Percentiles rank a stretch among this genome's conserved stretches.
Conservation (phyloP, 2,113 vertebrate genomes). For the Scatophagus argus region DNA sequence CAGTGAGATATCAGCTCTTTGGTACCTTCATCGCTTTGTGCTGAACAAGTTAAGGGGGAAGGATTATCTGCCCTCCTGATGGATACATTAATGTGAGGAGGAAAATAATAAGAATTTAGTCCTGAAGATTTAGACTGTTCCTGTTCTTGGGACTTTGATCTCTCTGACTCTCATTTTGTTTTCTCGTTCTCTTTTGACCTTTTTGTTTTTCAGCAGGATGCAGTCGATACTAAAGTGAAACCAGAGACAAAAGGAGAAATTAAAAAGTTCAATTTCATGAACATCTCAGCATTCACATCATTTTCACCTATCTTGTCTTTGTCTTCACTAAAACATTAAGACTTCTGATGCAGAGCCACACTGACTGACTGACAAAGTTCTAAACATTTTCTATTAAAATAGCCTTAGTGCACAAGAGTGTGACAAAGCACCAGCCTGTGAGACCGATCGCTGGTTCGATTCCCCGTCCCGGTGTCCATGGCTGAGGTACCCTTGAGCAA, state of each 20-base stretch:
- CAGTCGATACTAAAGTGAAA: neutral
- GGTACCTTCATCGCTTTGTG: neutral
- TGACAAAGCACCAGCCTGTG: no score
- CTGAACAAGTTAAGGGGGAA: neutral
- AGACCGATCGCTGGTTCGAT: no score
- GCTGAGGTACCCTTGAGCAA: no score
- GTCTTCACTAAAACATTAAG: neutral
- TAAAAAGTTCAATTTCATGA: neutral
- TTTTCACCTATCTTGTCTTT: neutral
- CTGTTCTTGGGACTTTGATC: constrained; percentile 20
- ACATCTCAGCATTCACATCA: no score
- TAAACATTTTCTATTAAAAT: no score
- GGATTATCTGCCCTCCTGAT: constrained; percentile 21
- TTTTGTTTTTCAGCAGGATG: neutral
- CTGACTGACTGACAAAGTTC: no score
- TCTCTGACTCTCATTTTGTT: neutral
- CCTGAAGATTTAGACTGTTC: constrained; percentile 41
- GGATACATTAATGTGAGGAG: constrained; percentile 23
- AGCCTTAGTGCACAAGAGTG: no score
- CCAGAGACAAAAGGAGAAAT: neutral
- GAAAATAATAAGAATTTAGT: constrained; percentile 67
- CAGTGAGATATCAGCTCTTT: neutral
- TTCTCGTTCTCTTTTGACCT: neutral
- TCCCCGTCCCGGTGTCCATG: no score
- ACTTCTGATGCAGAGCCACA: no score